Percentiles rank a stretch among this genome's conserved stretches.
Evolutionary conservation across 2,113 vertebrate species (phyloP).

Genomic region (Toxotes chatareus): DNA sequence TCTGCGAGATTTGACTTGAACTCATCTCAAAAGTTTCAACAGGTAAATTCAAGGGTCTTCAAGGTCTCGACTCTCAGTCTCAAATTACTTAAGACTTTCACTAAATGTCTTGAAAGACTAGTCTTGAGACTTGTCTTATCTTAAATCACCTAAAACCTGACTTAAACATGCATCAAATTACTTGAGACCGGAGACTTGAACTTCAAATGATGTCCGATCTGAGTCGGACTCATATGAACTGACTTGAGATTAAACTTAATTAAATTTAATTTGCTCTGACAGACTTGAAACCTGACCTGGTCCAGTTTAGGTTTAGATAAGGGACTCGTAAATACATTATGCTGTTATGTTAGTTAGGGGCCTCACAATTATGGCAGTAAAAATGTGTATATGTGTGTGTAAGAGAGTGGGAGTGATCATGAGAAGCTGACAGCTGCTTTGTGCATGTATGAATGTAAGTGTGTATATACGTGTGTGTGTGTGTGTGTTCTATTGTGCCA

Average conservation of each 20-base stretch:
- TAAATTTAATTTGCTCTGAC: neutral
- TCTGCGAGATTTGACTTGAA: too few species aligned
- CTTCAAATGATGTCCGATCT: too few species aligned
- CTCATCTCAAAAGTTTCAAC: too few species aligned
- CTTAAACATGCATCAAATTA: neutral
- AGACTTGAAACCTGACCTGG: neutral
- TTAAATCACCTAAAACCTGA: neutral
- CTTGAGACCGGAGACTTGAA: neutral
- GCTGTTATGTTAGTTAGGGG: neutral
- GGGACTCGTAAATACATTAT: neutral
- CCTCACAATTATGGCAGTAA: neutral
- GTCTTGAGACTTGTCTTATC: neutral
- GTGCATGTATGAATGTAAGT: conserved; percentile 41
- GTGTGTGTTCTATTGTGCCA: conserved; percentile 30
- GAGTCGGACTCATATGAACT: too few species aligned
- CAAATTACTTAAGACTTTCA: neutral
- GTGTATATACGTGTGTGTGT: neutral
- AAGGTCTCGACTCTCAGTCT: too few species aligned
- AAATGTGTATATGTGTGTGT: conserved; percentile 6
- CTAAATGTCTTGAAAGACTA: neutral
- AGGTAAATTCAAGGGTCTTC: too few species aligned
- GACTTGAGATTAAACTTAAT: neutral
- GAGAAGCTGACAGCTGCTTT: conserved; percentile 64
- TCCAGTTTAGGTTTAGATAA: too few species aligned
- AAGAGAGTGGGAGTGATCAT: conserved; percentile 32